Evolutionary conservation across 2,888 invertebrate species (phyloP).

Genomic region (Chymomyza caudatula): DNA sequence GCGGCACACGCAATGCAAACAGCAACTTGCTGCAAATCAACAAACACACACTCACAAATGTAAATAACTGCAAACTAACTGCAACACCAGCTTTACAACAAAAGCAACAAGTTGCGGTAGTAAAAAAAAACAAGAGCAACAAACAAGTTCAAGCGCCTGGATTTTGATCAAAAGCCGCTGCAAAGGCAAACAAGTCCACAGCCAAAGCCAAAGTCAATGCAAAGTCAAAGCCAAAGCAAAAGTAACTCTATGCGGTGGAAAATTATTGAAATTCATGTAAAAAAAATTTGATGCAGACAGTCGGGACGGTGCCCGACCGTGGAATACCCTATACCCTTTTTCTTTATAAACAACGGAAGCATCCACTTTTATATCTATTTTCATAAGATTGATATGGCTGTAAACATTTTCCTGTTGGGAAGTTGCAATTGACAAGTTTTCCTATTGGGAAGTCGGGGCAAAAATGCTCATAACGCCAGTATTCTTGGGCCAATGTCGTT

Average conservation of each 20-base stretch:
- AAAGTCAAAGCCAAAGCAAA: conserved; percentile 37
- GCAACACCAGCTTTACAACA: conserved; percentile 37
- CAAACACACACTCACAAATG: conserved; percentile 34
- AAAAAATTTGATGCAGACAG: too few species aligned
- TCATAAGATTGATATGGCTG: too few species aligned
- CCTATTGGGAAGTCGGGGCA: too few species aligned
- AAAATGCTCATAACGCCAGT: too few species aligned
- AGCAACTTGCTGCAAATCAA: conserved; percentile 19
- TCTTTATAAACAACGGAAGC: too few species aligned
- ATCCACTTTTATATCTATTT: too few species aligned
- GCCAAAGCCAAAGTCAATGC: background rate
- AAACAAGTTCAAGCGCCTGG: conserved; percentile 71
- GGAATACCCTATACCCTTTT: too few species aligned
- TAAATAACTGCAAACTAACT: conserved; percentile 69
- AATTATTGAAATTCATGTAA: conserved; percentile 71
- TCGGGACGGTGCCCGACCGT: too few species aligned
- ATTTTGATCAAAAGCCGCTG: conserved; percentile 44
- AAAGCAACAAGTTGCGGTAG: conserved; percentile 6
- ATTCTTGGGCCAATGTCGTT: too few species aligned
- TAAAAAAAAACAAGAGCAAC: conserved; percentile 60
- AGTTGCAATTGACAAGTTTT: too few species aligned
- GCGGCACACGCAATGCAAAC: conserved; percentile 18
- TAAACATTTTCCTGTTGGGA: too few species aligned
- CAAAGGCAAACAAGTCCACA: conserved; percentile 70
- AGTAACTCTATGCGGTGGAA: conserved; percentile 45